Conservation (phyloP, 2,888 invertebrate species). For the Oscheius onirici region DNA sequence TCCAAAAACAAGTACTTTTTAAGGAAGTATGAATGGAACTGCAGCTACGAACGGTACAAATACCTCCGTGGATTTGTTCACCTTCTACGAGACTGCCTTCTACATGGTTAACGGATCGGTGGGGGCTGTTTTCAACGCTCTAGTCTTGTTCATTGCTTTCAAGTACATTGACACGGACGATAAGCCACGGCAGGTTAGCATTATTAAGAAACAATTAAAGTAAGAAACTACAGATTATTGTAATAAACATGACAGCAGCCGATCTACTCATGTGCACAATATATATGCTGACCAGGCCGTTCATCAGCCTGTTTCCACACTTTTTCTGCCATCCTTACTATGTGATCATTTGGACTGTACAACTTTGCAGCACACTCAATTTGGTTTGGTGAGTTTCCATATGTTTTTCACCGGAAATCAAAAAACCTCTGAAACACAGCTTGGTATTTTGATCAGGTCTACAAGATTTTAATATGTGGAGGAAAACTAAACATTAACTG, state of each 20-base stretch:
- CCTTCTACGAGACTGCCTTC: conserved; percentile 51
- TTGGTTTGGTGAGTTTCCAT: conserved; percentile 64
- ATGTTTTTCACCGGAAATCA: too few species aligned
- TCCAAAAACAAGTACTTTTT: not conserved
- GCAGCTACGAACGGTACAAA: conserved; percentile 16
- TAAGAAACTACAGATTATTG: conserved; percentile 69
- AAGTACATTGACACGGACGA: conserved; percentile 68
- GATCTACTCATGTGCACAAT: conserved; percentile 68
- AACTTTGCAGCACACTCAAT: conserved; percentile 68
- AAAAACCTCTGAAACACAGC: too few species aligned
- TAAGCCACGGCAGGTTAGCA: conserved; percentile 67
- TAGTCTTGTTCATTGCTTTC: conserved; percentile 67
- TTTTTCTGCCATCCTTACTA: conserved; percentile 66
- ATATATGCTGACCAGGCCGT: conserved; percentile 68
- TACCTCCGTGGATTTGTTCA: conserved; percentile 38
- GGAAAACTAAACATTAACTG: too few species aligned
- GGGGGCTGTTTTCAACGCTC: conserved; percentile 64
- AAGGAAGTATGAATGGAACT: not conserved
- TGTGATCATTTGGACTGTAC: conserved; percentile 66
- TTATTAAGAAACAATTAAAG: too few species aligned
- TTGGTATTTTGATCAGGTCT: too few species aligned
- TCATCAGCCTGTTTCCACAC: conserved; percentile 52
- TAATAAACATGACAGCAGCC: conserved; percentile 71
- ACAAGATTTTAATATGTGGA: too few species aligned
- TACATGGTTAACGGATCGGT: conserved; percentile 60